phyloP scores from a whole-genome alignment of 2,888 invertebrate genomes.

The Magallana nippona region DNA sequence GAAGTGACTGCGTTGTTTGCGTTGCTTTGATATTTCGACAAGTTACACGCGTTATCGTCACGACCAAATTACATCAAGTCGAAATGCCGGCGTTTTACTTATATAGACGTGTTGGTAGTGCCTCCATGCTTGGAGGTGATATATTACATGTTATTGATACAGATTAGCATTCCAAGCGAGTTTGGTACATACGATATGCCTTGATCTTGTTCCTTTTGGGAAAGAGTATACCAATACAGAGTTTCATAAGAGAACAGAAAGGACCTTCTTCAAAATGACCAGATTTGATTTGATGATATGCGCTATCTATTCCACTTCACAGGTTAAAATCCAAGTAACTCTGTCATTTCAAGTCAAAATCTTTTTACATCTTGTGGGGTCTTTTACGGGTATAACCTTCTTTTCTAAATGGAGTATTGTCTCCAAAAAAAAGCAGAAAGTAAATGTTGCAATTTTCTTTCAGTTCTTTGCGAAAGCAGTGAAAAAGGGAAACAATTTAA shows the following conservation, averaged over 20 bases:
- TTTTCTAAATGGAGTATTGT: conserved; percentile 11
- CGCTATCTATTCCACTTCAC: background rate
- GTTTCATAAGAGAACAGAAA: background rate
- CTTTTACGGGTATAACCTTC: background rate
- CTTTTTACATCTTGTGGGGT: conserved; percentile 26
- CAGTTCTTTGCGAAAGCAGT: background rate
- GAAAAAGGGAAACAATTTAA: background rate
- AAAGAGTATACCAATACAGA: background rate
- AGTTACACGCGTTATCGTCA: conserved; percentile 6
- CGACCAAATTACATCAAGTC: conserved; percentile 20
- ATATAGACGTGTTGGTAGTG: conserved; percentile 27
- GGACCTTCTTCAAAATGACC: conserved; percentile 8
- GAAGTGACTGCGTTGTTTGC: conserved; percentile 37
- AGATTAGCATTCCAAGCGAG: conserved; percentile 15
- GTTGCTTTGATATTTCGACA: conserved; percentile 39
- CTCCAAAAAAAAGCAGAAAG: conserved; percentile 8
- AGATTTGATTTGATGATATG: conserved; percentile 14
- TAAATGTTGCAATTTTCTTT: conserved; percentile 31
- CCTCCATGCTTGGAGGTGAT: conserved; percentile 1
- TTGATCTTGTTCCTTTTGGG: background rate
- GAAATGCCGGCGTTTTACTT: conserved; percentile 32
- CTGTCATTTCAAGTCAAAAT: background rate
- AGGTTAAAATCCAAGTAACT: background rate
- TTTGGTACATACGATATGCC: conserved; percentile 24
- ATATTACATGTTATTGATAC: conserved; percentile 35